Evolutionary conservation across 2,888 invertebrate species (phyloP), one percentile per base, ranked within the genome.

Genomic region (Phragmatobia fuliginosa): DNA sequence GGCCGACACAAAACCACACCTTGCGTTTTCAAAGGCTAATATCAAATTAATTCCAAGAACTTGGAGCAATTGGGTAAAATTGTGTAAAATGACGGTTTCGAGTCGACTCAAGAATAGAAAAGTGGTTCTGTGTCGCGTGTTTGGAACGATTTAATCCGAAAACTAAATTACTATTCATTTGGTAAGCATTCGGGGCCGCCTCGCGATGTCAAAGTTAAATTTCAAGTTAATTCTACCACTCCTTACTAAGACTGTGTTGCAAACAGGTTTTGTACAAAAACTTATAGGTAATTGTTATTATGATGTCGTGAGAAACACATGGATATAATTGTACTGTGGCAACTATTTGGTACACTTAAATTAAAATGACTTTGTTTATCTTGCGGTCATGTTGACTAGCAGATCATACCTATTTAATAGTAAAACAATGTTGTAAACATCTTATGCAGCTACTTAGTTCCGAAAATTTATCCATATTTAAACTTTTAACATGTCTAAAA

Each of bases 151-250:
- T 95, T 94, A 94, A 94, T 94, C 90, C 91, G 87, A 91, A 94
- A 94, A 92, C 91, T 87, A 94, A 95, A 95, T 94, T 94, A 92
- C 94, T 94, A 94, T 94, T 94, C 92, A 94, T 94, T 95, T 94
- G 88, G 91, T 92, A 92, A 91, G 91, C 90, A 92, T 92, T 92
- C 84, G 88, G 90, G 90, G 90, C 87, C 89, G 91, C 90, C 86
- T 86, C 80, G 84, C 87, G 88, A 88, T 94, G 94, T 94, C 93
- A 93, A 93, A 93, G 87, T 91, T 90, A 88, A 89, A 88, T 88
- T 89, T 85, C 75, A 83, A 85, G 88, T 92, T 90, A 91, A 91
- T 90, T 85, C 80, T 83, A 76, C 79, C 83, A 79, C 73, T 80
- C 73, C 75, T 76, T 69, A 75, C 70, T 70, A 73, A 69, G 68